Evolutionary conservation across 2,113 vertebrate genomes (phyloP), one percentile per base, ranked within the genome.

Genomic region (Gallinago jamesoni): DNA sequence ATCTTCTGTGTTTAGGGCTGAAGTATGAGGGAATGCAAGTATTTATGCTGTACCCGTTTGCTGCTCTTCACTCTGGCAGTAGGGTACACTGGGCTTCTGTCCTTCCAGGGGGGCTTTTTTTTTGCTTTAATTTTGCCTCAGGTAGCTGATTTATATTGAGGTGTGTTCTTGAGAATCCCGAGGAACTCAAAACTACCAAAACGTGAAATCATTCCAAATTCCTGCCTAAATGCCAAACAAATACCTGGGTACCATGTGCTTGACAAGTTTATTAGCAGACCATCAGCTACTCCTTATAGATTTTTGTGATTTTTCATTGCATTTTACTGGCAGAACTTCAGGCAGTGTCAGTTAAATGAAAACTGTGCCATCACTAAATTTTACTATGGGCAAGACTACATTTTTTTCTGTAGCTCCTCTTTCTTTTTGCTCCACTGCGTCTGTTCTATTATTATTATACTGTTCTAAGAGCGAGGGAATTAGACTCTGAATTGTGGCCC

Each of bases 61-160:
- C 13, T n/a, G 33, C 53, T 41, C 41, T 21, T 9, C 23, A 43
- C 59, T 53, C 2, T 1, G 53, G 43, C 17, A 52, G 22, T 6
- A 37, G 28, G 17, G 4, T 47, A 5, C 4, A 7, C 19, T 52
- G 23, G 45, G 30, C 35, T 70, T 56, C 39, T 78, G 41, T 56
- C 55, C 31, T 33, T 45, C 31, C 0, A 0, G 20, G 18, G 19
- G 3, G 69, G 55, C 20, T n/a, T n/a, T n/a, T n/a, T n/a, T n/a
- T 53, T 90, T 69, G 60, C 69, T 84, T 4, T 41, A 73, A 12
- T 2, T 78, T 82, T 90, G 47, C 41, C 66, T 87, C 50, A n/a
- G 25, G 35, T 56, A 45, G 24, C 53, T 68, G 48, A 30, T 15
- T 57, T 35, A 48, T 5, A 13, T 57, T 0, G 2, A 67, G n/a